Evolutionary conservation across 2,888 invertebrate genomes (phyloP).

Genomic region (Amblyjoppa fuscipennis): DNA sequence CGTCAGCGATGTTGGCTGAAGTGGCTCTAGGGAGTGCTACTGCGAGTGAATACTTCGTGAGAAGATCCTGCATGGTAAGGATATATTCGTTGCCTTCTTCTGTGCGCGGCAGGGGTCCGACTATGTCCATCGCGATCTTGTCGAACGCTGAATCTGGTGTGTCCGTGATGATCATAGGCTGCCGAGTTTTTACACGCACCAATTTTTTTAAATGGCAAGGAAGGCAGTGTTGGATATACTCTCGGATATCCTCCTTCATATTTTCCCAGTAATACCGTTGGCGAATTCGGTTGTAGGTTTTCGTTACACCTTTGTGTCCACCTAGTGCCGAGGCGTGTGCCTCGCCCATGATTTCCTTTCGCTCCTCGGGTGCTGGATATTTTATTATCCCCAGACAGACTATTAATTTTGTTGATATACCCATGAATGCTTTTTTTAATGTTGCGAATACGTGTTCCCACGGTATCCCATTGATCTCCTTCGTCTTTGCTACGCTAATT

Average conservation of each 20-base stretch:
- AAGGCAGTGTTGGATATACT: conserved; percentile 54
- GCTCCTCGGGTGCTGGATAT: background rate
- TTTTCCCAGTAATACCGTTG: conserved; percentile 45
- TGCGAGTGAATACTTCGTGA: too few species aligned
- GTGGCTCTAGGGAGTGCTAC: too few species aligned
- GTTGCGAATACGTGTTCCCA: background rate
- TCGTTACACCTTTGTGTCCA: conserved; percentile 67
- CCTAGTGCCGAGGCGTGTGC: conserved; percentile 41
- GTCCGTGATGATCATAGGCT: too few species aligned
- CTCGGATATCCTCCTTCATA: conserved; percentile 46
- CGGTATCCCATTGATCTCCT: conserved; percentile 33
- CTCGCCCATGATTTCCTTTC: conserved; percentile 31
- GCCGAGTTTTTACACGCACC: too few species aligned
- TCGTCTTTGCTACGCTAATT: background rate
- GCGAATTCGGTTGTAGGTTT: conserved; percentile 36
- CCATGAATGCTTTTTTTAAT: background rate
- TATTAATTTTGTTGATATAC: background rate
- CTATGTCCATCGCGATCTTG: too few species aligned
- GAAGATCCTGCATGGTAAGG: conserved; percentile 16
- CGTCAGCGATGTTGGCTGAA: too few species aligned
- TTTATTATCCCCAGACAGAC: background rate
- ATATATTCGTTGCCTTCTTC: background rate
- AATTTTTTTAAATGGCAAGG: conserved; percentile 49
- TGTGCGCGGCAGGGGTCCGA: too few species aligned
- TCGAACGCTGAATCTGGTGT: too few species aligned